Evolutionary conservation across 2,888 invertebrate species (phyloP), one percentile per base, ranked within the genome.

Genomic region (Cheilosia urbana): DNA sequence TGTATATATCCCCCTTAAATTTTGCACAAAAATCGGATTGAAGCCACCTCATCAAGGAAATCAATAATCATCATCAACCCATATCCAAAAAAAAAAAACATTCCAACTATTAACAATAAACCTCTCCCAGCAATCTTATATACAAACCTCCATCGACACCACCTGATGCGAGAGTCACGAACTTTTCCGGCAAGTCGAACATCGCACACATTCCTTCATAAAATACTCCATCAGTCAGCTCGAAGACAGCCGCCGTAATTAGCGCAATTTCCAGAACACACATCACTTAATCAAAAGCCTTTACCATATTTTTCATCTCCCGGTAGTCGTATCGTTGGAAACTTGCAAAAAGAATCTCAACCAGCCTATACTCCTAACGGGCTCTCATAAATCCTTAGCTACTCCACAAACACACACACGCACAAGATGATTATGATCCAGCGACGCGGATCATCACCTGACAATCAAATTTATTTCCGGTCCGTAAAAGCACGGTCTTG

Each of bases 381-480:
- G 55, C 40, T 34, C 17, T 37, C 65, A 80, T 85, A 85, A 85
- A 85, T 84, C 71, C 60, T 19, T 49, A 55, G 65, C 71, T 66
- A 57, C 75, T 76, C 49, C 80, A 15, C 15, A 51, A 11, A 57
- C 69, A 57, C 30, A 30, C 76, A 5, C 24, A 51, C 21, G 45
- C 69, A 57, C 30, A 30, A 30, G 69, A 76, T 80, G 84, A 76
- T 85, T 85, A 85, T 85, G 84, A 85, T 85, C 80, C 84, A 76
- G 71, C 71, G 71, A 66, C 71, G 80, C 84, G 80, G 76, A 80
- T 85, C 80, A 85, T 85, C 84, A 85, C 80, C 80, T 80, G 84
- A 85, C 84, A 85, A 80, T 80, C 80, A 69, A 80, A 85, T 80
- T 85, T 85, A 85, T 85, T 76, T 85, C 80, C 80, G 76, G 66